Evolutionary conservation across 2,797 vertebrate genomes (phyloP).

Genomic region (Schizothorax lantsangensis): DNA sequence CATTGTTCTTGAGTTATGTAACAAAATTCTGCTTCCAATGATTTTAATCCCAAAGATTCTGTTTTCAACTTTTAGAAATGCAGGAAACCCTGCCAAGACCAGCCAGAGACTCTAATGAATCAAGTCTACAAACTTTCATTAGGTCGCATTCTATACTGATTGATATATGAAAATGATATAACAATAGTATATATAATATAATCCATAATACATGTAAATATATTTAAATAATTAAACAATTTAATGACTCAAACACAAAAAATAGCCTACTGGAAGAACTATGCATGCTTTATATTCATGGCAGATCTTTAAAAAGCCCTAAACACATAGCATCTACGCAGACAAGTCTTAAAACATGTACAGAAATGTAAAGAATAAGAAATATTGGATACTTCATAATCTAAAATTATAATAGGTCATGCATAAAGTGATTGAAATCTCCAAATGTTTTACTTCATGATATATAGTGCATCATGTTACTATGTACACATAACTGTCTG

Average conservation of each 20-base stretch:
- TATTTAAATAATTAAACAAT: neutral
- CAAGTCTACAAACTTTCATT: neutral
- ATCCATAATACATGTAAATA: neutral
- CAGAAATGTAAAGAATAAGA: neutral
- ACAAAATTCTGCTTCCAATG: neutral
- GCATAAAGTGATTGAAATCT: no score
- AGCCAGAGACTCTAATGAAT: neutral
- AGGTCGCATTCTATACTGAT: neutral
- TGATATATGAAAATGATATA: neutral
- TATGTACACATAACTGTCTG: neutral
- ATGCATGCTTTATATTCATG: neutral
- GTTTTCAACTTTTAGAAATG: neutral
- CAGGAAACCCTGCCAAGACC: neutral
- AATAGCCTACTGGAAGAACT: neutral
- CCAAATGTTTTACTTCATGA: neutral
- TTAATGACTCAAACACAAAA: neutral
- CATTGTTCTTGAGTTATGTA: neutral
- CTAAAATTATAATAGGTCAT: neutral
- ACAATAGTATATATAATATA: neutral
- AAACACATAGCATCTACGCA: neutral
- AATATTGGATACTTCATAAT: neutral
- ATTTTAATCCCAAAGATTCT: neutral
- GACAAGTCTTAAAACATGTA: neutral
- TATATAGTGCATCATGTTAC: conserved; percentile 11
- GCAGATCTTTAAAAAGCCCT: neutral